Conservation (phyloP, 2,113 vertebrate genomes). For the Jacana jacana region DNA sequence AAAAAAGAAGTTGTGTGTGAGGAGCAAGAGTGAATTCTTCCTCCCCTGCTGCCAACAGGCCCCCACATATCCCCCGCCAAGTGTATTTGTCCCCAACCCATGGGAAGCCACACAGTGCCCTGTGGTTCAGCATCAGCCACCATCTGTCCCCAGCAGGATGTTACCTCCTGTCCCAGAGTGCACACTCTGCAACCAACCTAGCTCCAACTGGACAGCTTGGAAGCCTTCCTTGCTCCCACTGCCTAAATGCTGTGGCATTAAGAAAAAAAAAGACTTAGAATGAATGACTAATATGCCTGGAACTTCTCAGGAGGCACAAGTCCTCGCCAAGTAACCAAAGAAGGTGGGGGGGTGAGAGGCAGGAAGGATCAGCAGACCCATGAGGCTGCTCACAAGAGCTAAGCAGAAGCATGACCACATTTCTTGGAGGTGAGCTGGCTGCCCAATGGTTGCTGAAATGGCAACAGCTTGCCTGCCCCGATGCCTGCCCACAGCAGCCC, state of each 20-base stretch:
- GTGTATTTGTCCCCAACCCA: not conserved
- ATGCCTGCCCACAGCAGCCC: not conserved
- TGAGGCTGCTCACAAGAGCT: accelerated
- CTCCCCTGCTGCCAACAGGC: not conserved
- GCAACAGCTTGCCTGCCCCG: not conserved
- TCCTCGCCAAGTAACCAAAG: accelerated
- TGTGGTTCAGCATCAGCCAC: not conserved
- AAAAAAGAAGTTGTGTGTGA: not conserved
- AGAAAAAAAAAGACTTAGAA: constrained; percentile 45
- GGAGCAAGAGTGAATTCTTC: constrained; percentile 9
- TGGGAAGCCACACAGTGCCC: not conserved
- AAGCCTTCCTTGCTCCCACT: constrained; percentile 41
- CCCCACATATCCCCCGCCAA: not conserved
- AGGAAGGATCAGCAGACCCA: not conserved
- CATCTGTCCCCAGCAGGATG: not conserved
- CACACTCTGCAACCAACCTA: not conserved
- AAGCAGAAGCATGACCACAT: not conserved
- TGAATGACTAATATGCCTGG: constrained; percentile 36
- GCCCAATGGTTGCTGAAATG: constrained; percentile 41
- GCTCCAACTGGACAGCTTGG: constrained; percentile 16
- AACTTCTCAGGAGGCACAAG: constrained; percentile 37
- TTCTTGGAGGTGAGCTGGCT: not conserved
- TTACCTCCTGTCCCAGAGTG: constrained; percentile 40
- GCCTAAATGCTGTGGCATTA: not conserved
- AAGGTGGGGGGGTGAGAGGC: not conserved